Evolutionary conservation across 2,113 vertebrate genomes (phyloP).

Genomic region (Ptilorrhoa leucosticta): DNA sequence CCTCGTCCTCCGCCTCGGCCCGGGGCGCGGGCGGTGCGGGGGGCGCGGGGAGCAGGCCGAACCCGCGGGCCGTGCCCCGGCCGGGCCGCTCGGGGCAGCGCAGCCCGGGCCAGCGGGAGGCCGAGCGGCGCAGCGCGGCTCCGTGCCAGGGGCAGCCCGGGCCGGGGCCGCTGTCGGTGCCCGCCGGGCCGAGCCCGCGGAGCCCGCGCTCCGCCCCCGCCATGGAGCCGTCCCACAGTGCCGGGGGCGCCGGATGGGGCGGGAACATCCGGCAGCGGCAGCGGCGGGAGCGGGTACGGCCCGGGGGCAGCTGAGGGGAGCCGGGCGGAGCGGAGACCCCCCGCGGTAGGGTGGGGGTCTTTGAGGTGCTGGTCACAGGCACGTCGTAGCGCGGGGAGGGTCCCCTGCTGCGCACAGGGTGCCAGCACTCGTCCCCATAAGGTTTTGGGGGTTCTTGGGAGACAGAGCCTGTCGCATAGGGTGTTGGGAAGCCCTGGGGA

Average conservation of each 20-base stretch:
- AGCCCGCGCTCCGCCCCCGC: not conserved
- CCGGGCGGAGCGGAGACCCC: not conserved
- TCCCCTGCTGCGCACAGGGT: not conserved
- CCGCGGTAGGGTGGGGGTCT: not conserved
- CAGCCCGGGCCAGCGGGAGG: not conserved
- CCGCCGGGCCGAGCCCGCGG: not conserved
- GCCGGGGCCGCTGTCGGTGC: not conserved
- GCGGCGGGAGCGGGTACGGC: not conserved
- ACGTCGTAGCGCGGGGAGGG: not conserved
- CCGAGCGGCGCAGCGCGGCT: not conserved
- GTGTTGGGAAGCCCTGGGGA: not conserved
- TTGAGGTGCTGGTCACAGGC: not conserved
- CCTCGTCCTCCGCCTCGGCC: not conserved
- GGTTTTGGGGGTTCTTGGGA: not conserved
- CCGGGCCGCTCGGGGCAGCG: not conserved
- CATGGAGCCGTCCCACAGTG: not conserved
- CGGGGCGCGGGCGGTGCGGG: not conserved
- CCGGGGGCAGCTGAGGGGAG: not conserved
- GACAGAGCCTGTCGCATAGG: no score
- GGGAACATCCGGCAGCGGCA: not conserved
- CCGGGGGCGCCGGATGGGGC: not conserved
- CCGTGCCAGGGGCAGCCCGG: not conserved
- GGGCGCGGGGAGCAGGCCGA: not conserved
- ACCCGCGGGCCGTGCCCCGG: not conserved
- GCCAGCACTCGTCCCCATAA: fast-evolving